These are phyloP conservation scores for Sardina pilchardus DNA, from an alignment of 2,113 vertebrate genomes.

Conservation along the genomic window DNA sequence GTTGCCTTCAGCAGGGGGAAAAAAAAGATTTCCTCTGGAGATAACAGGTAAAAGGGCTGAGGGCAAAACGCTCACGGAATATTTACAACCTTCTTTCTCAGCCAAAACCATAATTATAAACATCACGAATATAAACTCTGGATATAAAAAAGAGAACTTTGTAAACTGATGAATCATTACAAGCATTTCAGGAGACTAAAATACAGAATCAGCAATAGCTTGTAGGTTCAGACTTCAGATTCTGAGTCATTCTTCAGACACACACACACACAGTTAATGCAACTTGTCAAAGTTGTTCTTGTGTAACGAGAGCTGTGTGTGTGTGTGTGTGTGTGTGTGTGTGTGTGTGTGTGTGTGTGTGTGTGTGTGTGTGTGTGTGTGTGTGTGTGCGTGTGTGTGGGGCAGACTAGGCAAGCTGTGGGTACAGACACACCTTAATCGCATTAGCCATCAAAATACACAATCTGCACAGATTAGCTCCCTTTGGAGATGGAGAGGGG, in stretches of 20 bases:
- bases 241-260: neutral
- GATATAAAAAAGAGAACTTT: neutral
- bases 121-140: neutral
- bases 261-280: slow-evolving; percentile 37
- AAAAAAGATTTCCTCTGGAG: slow-evolving; percentile 61
- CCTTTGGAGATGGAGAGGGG: slow-evolving; percentile 1
- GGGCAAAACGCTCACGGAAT: slow-evolving; percentile 53
- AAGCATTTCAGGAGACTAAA: neutral
- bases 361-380: too few relatives aligned
- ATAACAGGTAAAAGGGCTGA: slow-evolving; percentile 60
- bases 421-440: neutral
- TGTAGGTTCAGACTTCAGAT: neutral
- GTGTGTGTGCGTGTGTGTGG: too few relatives aligned
- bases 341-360: too few relatives aligned
- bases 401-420: neutral
- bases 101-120: slow-evolving; percentile 31
- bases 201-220: neutral
- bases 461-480: slow-evolving; percentile 50
- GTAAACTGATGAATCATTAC: neutral
- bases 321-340: too few relatives aligned
- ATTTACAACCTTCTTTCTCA: slow-evolving; percentile 12
- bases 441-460: slow-evolving; percentile 53
- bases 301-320: slow-evolving; percentile 27
- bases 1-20: slow-evolving; percentile 51
- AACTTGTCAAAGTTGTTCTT: slow-evolving; percentile 35